Base-by-base conservation (phyloP, 1,140 invertebrate species). In the Diploscapter pachys region DNA sequence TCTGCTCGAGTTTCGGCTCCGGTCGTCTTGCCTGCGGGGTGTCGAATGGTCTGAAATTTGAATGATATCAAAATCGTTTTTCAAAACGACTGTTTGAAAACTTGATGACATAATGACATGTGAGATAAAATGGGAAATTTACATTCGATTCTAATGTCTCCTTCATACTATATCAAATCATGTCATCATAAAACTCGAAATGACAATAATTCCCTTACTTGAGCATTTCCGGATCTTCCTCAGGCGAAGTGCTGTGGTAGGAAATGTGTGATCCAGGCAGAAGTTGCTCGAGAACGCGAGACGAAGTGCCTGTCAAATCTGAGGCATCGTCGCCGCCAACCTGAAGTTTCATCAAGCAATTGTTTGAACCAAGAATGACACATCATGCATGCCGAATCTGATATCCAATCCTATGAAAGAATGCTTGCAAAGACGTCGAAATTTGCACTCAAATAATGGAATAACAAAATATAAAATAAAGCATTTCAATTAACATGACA, bases 241-340 rank as follows among this genome's bases (percentile, higher is more conserved):
- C 31, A 31, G 6, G 48, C 6, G 66, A 52, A 6, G 66, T 52
- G 6, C 52, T 68, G 66, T 54, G 66, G 66, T 52, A 68, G 66
- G 73, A 74, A 2, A 74, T 74, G 53, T 74, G 73, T 5, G 73
- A 63, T 8, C 66, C 76, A 13, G 72, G 66, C n/a, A 56, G 59
- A 31, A 78, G 65, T 13, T 78, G 63, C 8, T 56, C 57, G n/a
- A 57, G 62, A 13, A 66, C 71, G 3, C 53, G 64, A 52, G 57
- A 62, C 66, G 4, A 68, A 13, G 71, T 63, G 6, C 53, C 70
- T 48, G 62, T 75, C 9, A 65, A 75, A 11, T 31, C 31, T 31
- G 31, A 31, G 31, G 31, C 31, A 31, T 74, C 72, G 8, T 78
- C 76, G 50, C 76, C 76, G 31, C 76, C 76, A 9, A 59, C 31